Conservation (phyloP, 2,888 invertebrate species). For the Chrysolina oricalcia region DNA sequence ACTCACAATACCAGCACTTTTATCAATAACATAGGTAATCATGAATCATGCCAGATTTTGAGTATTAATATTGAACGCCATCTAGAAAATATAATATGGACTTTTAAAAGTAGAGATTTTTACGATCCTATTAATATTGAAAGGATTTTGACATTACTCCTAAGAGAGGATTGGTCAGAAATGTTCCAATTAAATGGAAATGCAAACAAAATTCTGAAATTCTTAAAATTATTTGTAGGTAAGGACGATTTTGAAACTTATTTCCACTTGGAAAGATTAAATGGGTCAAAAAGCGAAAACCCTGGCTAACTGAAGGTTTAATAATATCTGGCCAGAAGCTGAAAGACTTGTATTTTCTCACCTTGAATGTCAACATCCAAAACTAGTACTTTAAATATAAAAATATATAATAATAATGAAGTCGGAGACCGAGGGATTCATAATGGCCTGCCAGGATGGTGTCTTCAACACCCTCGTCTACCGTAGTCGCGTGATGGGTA, state of each 20-base stretch:
- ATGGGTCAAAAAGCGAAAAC: conserved; percentile 15
- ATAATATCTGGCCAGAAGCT: conserved; percentile 5
- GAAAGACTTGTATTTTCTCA: neutral
- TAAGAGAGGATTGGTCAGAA: conserved; percentile 17
- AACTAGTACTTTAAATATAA: no score
- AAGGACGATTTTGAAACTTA: conserved; percentile 18
- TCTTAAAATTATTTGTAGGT: conserved; percentile 2
- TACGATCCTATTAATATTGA: conserved; percentile 16
- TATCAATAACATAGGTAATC: conserved; percentile 22
- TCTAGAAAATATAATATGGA: conserved; percentile 12
- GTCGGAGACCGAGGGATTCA: no score
- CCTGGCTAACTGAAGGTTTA: conserved; percentile 18
- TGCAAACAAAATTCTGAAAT: conserved; percentile 11
- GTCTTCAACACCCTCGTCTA: no score
- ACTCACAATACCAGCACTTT: neutral
- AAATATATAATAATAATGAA: no score
- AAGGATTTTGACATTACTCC: neutral
- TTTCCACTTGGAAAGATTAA: neutral
- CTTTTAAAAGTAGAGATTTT: conserved; percentile 12
- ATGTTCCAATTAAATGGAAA: no score
- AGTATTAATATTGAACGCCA: no score
- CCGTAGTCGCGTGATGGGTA: no score
- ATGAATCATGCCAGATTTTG: conserved; percentile 16
- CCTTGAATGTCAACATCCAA: neutral
- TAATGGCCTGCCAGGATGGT: no score